Percentiles rank a stretch among this genome's conserved stretches.
Conservation (phyloP, 2,888 invertebrate species). For the Himalopsyche kuldschensis region DNA sequence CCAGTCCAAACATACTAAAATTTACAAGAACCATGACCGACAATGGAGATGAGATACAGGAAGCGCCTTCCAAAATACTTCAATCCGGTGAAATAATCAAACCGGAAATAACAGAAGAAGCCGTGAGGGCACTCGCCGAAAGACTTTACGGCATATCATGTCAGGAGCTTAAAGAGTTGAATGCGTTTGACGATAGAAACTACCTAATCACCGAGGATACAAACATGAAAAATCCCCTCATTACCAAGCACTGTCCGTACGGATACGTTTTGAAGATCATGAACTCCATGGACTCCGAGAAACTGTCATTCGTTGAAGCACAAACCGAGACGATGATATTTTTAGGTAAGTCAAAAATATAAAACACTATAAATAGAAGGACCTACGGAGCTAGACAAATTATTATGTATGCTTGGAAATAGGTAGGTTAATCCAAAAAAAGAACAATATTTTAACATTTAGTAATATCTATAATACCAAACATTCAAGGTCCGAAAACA, state of each 20-base stretch:
- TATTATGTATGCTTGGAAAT: too few relatives aligned
- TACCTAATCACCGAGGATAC: constrained; percentile 66
- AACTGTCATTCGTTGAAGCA: constrained; percentile 67
- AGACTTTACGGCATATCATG: constrained; percentile 67
- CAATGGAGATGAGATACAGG: background rate
- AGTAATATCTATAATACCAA: too few relatives aligned
- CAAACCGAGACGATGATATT: constrained; percentile 75
- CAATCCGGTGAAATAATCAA: constrained; percentile 62
- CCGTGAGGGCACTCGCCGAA: constrained; percentile 57
- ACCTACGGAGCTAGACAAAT: too few relatives aligned
- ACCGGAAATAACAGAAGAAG: constrained; percentile 59
- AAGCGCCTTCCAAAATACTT: constrained; percentile 41
- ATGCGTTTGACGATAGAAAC: constrained; percentile 81
- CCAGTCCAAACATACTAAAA: background rate
- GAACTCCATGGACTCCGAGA: constrained; percentile 79
- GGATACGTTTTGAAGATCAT: constrained; percentile 83
- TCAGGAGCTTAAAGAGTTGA: constrained; percentile 61
- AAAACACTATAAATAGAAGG: too few relatives aligned
- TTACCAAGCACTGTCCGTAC: constrained; percentile 57
- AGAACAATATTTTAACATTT: too few relatives aligned
- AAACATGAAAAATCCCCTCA: constrained; percentile 63
- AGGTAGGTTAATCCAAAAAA: too few relatives aligned
- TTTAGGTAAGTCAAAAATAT: constrained; percentile 54
- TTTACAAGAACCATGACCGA: background rate
- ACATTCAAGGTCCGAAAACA: too few relatives aligned